Percentiles rank a stretch among this genome's conserved stretches.
phyloP scores from a whole-genome alignment of 2,113 vertebrate species.

The Leptocoma aspasia region DNA sequence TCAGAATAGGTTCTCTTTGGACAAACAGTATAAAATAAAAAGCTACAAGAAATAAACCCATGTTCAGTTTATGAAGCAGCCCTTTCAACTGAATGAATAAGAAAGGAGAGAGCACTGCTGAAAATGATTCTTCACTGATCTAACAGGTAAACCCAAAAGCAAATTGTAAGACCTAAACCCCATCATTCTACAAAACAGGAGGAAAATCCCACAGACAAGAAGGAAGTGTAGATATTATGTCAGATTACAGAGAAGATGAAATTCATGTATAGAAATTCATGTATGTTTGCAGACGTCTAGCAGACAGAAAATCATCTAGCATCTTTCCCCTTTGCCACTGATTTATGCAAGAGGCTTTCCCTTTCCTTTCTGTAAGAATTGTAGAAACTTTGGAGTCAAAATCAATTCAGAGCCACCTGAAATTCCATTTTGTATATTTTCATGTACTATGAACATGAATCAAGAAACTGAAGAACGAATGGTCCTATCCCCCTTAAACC shows the following conservation, averaged over 20 bases:
- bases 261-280: background rate
- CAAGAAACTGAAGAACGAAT: background rate
- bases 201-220: background rate
- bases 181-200: background rate
- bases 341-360: background rate
- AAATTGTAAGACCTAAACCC: background rate
- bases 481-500: background rate
- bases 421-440: background rate
- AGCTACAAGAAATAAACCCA: background rate
- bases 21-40: conserved; percentile 22
- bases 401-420: background rate
- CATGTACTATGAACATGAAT: background rate
- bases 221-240: background rate
- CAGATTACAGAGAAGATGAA: background rate
- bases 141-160: background rate
- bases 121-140: background rate
- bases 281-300: background rate
- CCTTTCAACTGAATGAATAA: background rate
- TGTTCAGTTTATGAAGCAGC: background rate
- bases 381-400: background rate
- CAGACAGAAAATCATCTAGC: background rate
- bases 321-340: background rate
- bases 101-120: background rate
- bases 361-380: background rate
- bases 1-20: background rate